phyloP scores from a whole-genome alignment of 2,888 invertebrate species.

The Adelognathus sp. region DNA sequence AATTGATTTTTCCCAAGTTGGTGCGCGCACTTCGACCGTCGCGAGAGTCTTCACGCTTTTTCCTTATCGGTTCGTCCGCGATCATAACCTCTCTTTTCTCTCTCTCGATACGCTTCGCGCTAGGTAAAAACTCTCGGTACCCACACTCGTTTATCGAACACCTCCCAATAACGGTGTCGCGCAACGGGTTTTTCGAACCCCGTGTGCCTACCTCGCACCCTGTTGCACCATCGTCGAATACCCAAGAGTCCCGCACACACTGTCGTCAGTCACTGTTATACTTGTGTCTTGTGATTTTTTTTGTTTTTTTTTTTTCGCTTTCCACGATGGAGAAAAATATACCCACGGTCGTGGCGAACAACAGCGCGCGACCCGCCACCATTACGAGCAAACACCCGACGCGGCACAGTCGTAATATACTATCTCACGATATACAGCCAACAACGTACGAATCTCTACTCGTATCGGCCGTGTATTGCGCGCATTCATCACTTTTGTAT shows the following conservation, averaged over 20 bases:
- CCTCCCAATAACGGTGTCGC: neutral
- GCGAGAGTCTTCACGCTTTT: neutral
- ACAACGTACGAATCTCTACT: too few relatives aligned
- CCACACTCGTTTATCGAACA: neutral
- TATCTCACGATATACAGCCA: too few relatives aligned
- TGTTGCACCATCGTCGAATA: neutral
- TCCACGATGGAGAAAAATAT: neutral
- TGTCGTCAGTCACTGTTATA: neutral
- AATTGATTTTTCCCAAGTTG: neutral
- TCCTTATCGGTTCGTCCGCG: neutral
- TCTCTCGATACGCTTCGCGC: neutral
- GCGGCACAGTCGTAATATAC: neutral
- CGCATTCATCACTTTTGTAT: too few relatives aligned
- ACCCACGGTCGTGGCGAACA: neutral
- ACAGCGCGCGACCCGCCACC: constrained; percentile 41
- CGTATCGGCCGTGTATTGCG: too few relatives aligned
- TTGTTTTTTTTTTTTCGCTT: too few relatives aligned
- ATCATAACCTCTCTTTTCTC: constrained; percentile 1
- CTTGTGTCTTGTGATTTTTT: constrained; percentile 9
- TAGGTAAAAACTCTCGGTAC: neutral
- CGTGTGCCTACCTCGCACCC: neutral
- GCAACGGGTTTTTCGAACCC: neutral
- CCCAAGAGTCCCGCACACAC: neutral
- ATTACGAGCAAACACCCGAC: neutral
- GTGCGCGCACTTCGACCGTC: neutral